Evolutionary conservation across 2,113 vertebrate genomes (phyloP).

Genomic region (Sisor rabdophorus): DNA sequence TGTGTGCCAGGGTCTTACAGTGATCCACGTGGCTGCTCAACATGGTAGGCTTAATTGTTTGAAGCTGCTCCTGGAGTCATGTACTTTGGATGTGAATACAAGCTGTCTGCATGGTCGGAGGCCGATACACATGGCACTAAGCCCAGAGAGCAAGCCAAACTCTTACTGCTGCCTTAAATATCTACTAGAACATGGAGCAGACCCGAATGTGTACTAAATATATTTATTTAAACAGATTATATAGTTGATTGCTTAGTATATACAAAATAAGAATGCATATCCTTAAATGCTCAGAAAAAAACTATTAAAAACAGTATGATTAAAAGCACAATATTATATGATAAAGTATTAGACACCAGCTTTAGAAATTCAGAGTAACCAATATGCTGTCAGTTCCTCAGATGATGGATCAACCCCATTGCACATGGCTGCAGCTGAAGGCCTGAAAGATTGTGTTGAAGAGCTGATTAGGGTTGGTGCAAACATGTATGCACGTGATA

Average conservation of each 20-base stretch:
- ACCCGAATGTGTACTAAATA: constrained; percentile 54
- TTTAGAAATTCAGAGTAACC: not conserved
- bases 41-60: constrained; percentile 51
- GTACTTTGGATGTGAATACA: constrained; percentile 43
- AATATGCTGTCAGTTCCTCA: constrained; percentile 46
- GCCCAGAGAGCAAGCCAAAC: constrained; percentile 37
- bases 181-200: constrained; percentile 60
- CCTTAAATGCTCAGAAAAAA: not conserved
- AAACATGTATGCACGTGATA: constrained; percentile 52
- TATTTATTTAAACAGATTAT: not conserved
- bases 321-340: not conserved
- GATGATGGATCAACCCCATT: constrained; percentile 57
- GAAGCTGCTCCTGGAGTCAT: constrained; percentile 49
- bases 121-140: constrained; percentile 63
- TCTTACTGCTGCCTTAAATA: constrained; percentile 52
- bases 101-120: constrained; percentile 47
- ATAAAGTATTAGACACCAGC: not conserved
- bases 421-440: constrained; percentile 64
- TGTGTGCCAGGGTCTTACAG: constrained; percentile 51
- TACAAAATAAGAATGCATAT: not conserved
- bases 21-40: constrained; percentile 59
- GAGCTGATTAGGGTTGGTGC: constrained; percentile 57
- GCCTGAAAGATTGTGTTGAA: constrained; percentile 57
- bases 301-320: not conserved
- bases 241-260: not conserved